phyloP scores from a whole-genome alignment of 1,140 invertebrate genomes.

The Procambarus virginalis region DNA sequence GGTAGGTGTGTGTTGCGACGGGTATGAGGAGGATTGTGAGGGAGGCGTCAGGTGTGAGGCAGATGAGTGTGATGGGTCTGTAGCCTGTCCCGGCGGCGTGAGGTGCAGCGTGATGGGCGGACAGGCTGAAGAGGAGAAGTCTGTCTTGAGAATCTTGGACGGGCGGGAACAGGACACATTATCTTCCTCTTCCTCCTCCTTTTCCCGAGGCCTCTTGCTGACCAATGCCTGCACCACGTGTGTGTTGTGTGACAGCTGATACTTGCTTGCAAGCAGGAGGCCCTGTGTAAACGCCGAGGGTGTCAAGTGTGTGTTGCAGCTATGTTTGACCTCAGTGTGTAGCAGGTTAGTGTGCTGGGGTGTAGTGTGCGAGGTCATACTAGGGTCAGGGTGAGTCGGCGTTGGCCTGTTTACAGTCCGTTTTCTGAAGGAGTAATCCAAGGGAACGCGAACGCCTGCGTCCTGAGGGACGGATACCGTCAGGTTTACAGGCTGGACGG shows the following conservation, averaged over 20 bases:
- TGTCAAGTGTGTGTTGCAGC: slow-evolving; percentile 4
- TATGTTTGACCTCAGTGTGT: background rate
- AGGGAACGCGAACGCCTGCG: slow-evolving; percentile 23
- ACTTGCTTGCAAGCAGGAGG: slow-evolving; percentile 12
- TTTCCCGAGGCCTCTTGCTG: slow-evolving; percentile 11
- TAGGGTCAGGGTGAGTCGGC: slow-evolving; percentile 3
- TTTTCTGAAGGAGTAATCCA: slow-evolving; percentile 47
- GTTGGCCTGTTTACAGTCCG: slow-evolving; percentile 1
- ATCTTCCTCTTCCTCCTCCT: slow-evolving; percentile 8
- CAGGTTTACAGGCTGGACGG: slow-evolving; percentile 47
- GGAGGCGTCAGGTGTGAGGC: slow-evolving; percentile 17
- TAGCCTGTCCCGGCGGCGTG: slow-evolving; percentile 10
- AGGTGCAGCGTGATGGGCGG: slow-evolving; percentile 29
- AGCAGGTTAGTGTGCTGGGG: background rate
- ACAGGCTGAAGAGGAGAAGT: background rate
- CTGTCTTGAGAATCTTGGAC: slow-evolving; percentile 9
- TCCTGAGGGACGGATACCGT: slow-evolving; percentile 23
- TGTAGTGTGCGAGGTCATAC: background rate
- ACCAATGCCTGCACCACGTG: background rate
- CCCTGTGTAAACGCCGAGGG: background rate
- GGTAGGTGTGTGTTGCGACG: slow-evolving; percentile 6
- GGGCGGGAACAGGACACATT: background rate
- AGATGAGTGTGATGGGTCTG: slow-evolving; percentile 8
- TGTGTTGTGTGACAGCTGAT: background rate
- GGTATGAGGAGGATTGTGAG: background rate